A percentile compares a stretch with the other conserved stretches of the same genome.
Evolutionary conservation across 2,113 vertebrate genomes (phyloP).

Genomic region (Orycteropus afer): DNA sequence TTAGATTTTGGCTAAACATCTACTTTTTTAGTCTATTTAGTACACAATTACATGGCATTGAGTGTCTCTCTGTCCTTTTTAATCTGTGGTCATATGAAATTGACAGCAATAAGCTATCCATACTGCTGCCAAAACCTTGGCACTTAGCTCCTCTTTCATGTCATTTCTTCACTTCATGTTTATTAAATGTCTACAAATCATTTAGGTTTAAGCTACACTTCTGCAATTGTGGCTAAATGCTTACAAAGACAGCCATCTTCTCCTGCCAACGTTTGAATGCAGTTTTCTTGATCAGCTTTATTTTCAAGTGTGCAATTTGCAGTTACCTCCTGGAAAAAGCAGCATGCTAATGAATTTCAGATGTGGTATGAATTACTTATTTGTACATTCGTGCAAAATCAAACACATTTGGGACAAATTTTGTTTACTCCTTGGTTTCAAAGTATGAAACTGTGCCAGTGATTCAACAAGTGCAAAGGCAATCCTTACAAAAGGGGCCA

Average conservation of each 20-base stretch:
- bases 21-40: slow-evolving; percentile 20
- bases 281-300: slow-evolving; percentile 55
- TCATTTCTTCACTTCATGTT: slow-evolving; percentile 10
- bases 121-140: not conserved
- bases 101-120: not conserved
- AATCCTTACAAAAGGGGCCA: slow-evolving; percentile 40
- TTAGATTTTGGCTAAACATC: slow-evolving; percentile 33
- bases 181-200: slow-evolving; percentile 59
- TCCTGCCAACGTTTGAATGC: slow-evolving; percentile 47
- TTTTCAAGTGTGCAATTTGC: slow-evolving; percentile 57
- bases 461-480: slow-evolving; percentile 69
- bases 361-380: slow-evolving; percentile 66
- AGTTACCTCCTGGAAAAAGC: slow-evolving; percentile 70
- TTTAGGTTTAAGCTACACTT: slow-evolving; percentile 37
- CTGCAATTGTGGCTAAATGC: slow-evolving; percentile 44
- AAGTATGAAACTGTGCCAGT: slow-evolving; percentile 68
- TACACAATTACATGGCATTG: not conserved
- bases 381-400: slow-evolving; percentile 70
- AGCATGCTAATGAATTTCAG: slow-evolving; percentile 65
- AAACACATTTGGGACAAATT: slow-evolving; percentile 69
- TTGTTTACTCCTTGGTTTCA: slow-evolving; percentile 69
- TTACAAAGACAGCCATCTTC: slow-evolving; percentile 27
- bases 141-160: slow-evolving; percentile 25
- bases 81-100: slow-evolving; percentile 36
- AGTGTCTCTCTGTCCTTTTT: slow-evolving; percentile 32